Conservation (phyloP, 2,888 invertebrate species). For the Watsonalla cultraria region DNA sequence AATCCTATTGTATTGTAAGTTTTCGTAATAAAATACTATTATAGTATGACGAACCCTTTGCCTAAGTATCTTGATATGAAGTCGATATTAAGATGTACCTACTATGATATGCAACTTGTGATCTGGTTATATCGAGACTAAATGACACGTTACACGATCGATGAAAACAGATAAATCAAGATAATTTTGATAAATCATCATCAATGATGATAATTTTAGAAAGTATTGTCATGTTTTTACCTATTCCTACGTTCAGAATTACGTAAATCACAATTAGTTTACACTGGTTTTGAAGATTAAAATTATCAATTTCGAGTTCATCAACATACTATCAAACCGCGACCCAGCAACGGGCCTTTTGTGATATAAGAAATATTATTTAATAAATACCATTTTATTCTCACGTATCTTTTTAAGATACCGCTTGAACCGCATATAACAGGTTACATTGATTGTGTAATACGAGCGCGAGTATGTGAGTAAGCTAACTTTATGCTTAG, state of each 20-base stretch:
- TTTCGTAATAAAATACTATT: no score
- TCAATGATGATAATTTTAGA: not conserved
- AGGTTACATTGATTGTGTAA: conserved; percentile 25
- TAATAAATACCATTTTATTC: not conserved
- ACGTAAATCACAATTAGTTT: not conserved
- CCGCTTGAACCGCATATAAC: conserved; percentile 8
- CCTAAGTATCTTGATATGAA: no score
- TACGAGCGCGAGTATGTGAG: conserved; percentile 16
- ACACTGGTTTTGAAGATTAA: no score
- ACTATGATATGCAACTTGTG: no score
- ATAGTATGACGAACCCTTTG: no score
- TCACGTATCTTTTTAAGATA: conserved; percentile 1
- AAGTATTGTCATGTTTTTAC: no score
- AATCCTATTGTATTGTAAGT: no score
- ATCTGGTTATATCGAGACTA: not conserved
- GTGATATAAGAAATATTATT: not conserved
- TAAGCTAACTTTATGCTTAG: not conserved
- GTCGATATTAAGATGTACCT: no score
- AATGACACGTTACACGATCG: not conserved
- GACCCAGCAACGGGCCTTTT: not conserved
- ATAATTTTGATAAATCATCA: not conserved
- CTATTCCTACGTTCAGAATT: not conserved
- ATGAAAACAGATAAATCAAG: not conserved
- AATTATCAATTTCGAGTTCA: not conserved
- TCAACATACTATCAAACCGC: not conserved